Conservation (phyloP, 2,888 invertebrate species). For the Hesperia comma region DNA sequence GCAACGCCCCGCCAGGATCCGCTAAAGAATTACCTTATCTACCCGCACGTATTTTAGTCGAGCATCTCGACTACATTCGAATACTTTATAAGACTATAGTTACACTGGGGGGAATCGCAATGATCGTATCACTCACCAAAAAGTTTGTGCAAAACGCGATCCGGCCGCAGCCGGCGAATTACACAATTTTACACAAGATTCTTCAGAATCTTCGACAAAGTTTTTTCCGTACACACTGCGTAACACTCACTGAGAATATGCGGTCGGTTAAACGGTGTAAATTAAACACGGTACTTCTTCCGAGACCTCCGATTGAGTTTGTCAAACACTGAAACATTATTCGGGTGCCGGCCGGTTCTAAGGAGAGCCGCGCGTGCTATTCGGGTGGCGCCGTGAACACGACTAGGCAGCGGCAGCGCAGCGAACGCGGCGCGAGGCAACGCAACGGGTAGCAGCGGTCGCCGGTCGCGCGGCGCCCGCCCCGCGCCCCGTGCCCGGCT, state of each 20-base stretch:
- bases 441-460: conserved; percentile 45
- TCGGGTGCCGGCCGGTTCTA: conserved; percentile 81
- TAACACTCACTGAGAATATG: conserved; percentile 84
- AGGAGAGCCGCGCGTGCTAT: conserved; percentile 79
- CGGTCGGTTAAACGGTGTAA: conserved; percentile 81
- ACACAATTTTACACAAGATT: conserved; percentile 83
- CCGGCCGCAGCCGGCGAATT: conserved; percentile 79
- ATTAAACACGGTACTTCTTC: conserved; percentile 82
- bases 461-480: conserved; percentile 51
- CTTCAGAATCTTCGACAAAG: conserved; percentile 84
- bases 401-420: conserved; percentile 62
- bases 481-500: conserved; percentile 55
- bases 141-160: conserved; percentile 80
- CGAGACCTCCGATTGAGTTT: conserved; percentile 82
- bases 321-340: conserved; percentile 84
- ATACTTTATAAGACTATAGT: conserved; percentile 34
- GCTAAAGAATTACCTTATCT: conserved; percentile 47
- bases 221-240: conserved; percentile 84
- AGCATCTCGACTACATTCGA: conserved; percentile 34
- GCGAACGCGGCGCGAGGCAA: conserved; percentile 46
- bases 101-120: conserved; percentile 24
- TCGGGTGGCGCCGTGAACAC: conserved; percentile 78
- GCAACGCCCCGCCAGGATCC: conserved; percentile 68
- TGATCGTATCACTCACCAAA: conserved; percentile 68
- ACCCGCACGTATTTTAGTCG: conserved; percentile 46